Evolutionary conservation across 2,888 invertebrate species (phyloP), one percentile per base, ranked within the genome.

Genomic region (Drosophila paracracens): DNA sequence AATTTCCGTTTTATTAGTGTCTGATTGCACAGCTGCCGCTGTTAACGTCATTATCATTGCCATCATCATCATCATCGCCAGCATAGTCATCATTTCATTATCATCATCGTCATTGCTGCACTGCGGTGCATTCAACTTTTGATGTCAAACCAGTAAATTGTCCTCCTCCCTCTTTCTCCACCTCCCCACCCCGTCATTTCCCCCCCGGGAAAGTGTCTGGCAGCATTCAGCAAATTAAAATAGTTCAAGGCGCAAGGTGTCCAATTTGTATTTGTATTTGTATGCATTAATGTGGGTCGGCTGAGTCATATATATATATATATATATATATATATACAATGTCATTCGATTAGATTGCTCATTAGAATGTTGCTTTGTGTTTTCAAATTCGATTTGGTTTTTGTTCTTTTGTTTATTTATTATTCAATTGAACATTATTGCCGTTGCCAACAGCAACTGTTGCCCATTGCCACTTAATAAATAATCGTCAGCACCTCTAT

Each of bases 1-100:
- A 72, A 66, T 69, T 72, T 78, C 76, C 76, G 79, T 76, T 79
- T 78, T 72, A 75, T 65, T 65, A 54, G 31, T 16, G 57, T 63
- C 46, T 71, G 38, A 71, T 50, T 60, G 36, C 61, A 38, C 75
- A 67, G 63, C 57, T 64, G 71, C 48, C 51, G 27, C 8, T 40
- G 18, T 43, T 25, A 29, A 7, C 16, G 25, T 27, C 56, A 62
- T 54, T 27, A 62, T 46, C 36, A 68, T 38, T 50, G 53, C 31
- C 35, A 25, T 11, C 33, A 53, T 38, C 52, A 35, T 11, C 33
- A 53, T 16, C 52, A 35, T 50, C 46, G 46, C 35, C 33, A 43
- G 43, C 29, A 70, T 25, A 25, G 25, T 56, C 21, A 48, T 46
- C 33, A 48, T 16, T 48, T 59, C 33, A 57, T 72, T 21, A 13